Conservation (phyloP, 1,140 invertebrate species). For the Protaetia brevitarsis region DNA sequence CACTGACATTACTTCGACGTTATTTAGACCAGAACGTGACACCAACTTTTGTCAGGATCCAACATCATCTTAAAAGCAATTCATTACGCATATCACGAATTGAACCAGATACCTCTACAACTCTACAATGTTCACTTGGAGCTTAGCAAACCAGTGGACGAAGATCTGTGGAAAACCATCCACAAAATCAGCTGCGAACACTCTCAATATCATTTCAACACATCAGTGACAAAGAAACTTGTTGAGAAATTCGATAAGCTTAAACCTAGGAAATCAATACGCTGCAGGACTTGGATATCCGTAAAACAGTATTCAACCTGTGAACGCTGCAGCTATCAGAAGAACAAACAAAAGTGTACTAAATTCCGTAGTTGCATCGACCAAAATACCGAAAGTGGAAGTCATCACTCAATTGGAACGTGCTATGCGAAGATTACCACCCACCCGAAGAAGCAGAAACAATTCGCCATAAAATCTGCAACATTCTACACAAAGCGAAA, state of each 20-base stretch:
- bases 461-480: slow-evolving; percentile 3
- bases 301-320: not conserved
- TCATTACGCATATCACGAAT: not conserved
- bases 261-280: not conserved
- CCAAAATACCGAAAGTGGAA: slow-evolving; percentile 8
- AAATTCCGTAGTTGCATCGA: not conserved
- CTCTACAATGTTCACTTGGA: not conserved
- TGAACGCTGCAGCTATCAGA: not conserved
- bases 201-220: no score
- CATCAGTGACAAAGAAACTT: not conserved
- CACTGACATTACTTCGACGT: slow-evolving; percentile 19
- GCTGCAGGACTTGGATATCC: not conserved
- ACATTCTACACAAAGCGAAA: not conserved
- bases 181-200: no score
- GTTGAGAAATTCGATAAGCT: slow-evolving; percentile 9
- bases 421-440: not conserved
- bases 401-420: slow-evolving; percentile 11
- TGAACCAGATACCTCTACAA: not conserved
- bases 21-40: not conserved
- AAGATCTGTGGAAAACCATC: not conserved
- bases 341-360: not conserved
- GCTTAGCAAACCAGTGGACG: not conserved
- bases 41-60: slow-evolving; percentile 12
- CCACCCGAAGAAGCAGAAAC: not conserved
- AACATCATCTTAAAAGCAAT: not conserved